Evolutionary conservation across 2,888 invertebrate genomes (phyloP).

Genomic region (Cerceris rybyensis): DNA sequence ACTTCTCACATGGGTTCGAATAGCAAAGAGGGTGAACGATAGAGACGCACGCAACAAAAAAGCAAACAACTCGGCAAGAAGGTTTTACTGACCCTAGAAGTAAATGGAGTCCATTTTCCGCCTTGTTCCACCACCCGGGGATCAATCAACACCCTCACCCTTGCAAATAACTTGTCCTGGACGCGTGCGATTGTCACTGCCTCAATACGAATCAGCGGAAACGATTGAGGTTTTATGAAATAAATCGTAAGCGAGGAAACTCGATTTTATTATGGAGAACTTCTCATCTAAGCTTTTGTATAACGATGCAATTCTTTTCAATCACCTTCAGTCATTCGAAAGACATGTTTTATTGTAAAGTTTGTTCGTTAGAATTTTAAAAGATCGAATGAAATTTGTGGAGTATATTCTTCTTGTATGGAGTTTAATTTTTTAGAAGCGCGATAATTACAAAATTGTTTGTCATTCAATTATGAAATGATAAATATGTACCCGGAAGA

Average conservation of each 20-base stretch:
- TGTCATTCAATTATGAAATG: no score
- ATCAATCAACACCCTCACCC: slow-evolving; percentile 54
- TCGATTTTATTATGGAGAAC: background rate
- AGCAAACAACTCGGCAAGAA: slow-evolving; percentile 21
- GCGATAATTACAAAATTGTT: no score
- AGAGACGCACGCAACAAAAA: slow-evolving; percentile 21
- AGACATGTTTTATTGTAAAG: no score
- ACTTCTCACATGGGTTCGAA: background rate
- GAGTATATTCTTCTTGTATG: no score
- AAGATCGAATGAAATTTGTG: no score
- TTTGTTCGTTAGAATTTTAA: no score
- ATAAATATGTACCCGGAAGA: no score
- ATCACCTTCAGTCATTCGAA: no score
- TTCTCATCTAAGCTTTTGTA: no score
- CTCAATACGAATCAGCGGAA: background rate
- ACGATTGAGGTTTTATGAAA: background rate
- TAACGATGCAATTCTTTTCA: no score
- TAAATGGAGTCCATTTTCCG: slow-evolving; percentile 57
- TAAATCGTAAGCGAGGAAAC: slow-evolving; percentile 7
- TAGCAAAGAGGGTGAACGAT: slow-evolving; percentile 8
- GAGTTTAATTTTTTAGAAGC: no score
- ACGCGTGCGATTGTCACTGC: slow-evolving; percentile 37
- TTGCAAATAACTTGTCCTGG: slow-evolving; percentile 23
- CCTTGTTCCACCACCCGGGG: slow-evolving; percentile 27
- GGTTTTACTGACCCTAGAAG: slow-evolving; percentile 47